These are phyloP conservation scores for Dinocampus coccinellae DNA, from an alignment of 2,888 invertebrate species.

Conservation along the genomic window DNA sequence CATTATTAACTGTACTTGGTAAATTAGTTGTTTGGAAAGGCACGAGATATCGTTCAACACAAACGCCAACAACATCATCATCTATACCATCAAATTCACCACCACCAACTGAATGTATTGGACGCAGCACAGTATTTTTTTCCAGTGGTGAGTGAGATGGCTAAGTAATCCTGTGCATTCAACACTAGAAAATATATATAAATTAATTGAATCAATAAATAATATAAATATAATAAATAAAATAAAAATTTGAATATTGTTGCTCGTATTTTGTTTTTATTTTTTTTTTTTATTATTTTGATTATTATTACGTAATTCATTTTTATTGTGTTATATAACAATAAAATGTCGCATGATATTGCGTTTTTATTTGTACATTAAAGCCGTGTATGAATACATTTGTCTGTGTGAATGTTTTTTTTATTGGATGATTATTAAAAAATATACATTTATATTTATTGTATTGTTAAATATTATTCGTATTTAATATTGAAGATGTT, in stretches of 20 bases:
- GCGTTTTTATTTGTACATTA: neutral
- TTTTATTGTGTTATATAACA: neutral
- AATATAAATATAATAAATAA: neutral
- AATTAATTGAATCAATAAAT: neutral
- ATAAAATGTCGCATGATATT: neutral
- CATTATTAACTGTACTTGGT: slow-evolving; percentile 76
- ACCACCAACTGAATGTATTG: slow-evolving; percentile 71
- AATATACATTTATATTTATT: neutral
- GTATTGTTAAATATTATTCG: neutral
- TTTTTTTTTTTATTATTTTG: neutral
- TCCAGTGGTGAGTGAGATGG: slow-evolving; percentile 62
- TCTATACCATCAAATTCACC: slow-evolving; percentile 68
- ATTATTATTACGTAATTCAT: neutral
- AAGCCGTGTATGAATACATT: too few relatives aligned
- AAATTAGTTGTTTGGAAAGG: slow-evolving; percentile 75
- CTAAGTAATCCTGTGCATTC: neutral
- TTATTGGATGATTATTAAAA: neutral
- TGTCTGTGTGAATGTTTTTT: neutral
- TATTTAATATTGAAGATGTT: neutral
- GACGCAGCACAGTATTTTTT: slow-evolving; percentile 69
- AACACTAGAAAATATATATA: neutral
- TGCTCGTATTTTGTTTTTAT: neutral
- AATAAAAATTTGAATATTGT: too few relatives aligned
- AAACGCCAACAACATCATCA: slow-evolving; percentile 66
- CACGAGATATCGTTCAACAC: slow-evolving; percentile 67